Evolutionary conservation across 2,797 vertebrate genomes (phyloP).

Genomic region (Carcharodon carcharias): DNA sequence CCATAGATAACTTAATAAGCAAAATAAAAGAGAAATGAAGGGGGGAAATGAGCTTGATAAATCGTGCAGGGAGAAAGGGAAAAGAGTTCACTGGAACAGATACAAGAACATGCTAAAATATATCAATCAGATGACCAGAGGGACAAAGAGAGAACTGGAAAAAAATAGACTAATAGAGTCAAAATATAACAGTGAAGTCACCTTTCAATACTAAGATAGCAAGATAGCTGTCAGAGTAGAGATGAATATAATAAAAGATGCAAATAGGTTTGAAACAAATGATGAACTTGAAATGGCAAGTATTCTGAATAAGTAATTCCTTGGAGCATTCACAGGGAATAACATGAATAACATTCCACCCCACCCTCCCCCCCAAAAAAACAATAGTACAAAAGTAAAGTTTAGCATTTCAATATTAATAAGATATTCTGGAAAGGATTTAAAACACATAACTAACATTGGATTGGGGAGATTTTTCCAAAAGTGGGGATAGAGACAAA

Average conservation of each 20-base stretch:
- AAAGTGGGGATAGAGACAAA: background rate
- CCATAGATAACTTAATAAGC: background rate
- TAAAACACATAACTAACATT: too few species aligned
- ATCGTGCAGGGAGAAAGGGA: background rate
- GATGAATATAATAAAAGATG: background rate
- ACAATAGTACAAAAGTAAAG: too few species aligned
- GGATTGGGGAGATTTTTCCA: too few species aligned
- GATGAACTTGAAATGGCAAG: background rate
- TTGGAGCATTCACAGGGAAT: too few species aligned
- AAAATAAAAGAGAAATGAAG: background rate
- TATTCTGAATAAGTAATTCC: too few species aligned
- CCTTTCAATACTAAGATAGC: background rate
- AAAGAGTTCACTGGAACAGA: background rate
- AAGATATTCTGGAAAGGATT: too few species aligned
- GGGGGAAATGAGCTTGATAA: background rate
- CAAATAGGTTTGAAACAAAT: background rate
- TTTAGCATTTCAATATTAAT: too few species aligned
- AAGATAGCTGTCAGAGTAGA: background rate
- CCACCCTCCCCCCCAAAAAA: too few species aligned
- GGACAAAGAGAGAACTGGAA: background rate
- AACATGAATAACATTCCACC: too few species aligned
- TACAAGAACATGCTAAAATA: background rate
- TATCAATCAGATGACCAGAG: background rate
- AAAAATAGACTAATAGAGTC: background rate
- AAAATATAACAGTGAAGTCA: background rate